A percentile compares a stretch with the other conserved stretches of the same genome.
Evolutionary conservation across 2,888 invertebrate genomes (phyloP).

Genomic region (Monoplex corrugatus): DNA sequence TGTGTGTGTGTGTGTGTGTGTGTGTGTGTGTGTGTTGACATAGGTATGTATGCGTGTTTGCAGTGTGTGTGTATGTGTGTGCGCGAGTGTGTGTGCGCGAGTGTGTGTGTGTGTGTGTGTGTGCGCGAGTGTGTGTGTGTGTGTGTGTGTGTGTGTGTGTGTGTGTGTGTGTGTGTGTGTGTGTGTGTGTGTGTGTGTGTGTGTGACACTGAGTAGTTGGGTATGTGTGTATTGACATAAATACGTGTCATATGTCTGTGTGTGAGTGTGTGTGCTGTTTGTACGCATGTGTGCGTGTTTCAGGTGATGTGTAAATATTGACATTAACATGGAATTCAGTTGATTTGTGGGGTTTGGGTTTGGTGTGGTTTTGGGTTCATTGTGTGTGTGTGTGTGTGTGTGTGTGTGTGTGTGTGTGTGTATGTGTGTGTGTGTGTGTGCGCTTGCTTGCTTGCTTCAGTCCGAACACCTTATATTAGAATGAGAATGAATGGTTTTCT

Average conservation of each 20-base stretch:
- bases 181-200: not conserved
- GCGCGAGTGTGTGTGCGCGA: not conserved
- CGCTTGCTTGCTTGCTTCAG: too few relatives aligned
- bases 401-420: not conserved
- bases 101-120: not conserved
- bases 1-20: too few relatives aligned
- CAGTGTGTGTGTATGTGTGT: not conserved
- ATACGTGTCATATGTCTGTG: not conserved
- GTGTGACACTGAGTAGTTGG: not conserved
- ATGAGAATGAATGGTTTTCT: too few relatives aligned
- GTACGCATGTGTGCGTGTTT: conserved; percentile 8
- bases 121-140: not conserved
- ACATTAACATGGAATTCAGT: too few relatives aligned
- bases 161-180: not conserved
- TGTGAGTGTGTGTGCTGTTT: not conserved
- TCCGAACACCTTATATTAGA: too few relatives aligned
- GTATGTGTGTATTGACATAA: not conserved
- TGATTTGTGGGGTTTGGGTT: too few relatives aligned
- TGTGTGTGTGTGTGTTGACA: too few relatives aligned
- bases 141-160: not conserved
- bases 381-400: not conserved
- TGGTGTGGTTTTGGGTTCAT: too few relatives aligned
- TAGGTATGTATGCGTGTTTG: not conserved
- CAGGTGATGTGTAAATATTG: too few relatives aligned
- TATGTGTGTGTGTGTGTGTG: not conserved